A percentile compares a stretch with the other conserved stretches of the same genome.
Conservation (phyloP, 2,113 vertebrate genomes). For the Anseranas semipalmata region DNA sequence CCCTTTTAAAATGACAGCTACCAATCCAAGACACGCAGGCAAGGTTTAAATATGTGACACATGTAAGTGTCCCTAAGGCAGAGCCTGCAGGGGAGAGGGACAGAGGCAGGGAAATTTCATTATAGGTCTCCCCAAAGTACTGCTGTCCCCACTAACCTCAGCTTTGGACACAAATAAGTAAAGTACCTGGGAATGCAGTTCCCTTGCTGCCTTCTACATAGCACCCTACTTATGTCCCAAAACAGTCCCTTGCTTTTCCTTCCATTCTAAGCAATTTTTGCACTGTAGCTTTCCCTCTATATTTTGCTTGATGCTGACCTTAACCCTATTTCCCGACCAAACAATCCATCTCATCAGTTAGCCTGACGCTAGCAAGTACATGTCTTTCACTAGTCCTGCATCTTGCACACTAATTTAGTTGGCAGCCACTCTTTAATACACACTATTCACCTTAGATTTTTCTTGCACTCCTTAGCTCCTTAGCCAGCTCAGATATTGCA, state of each 20-base stretch:
- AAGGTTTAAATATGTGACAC: background rate
- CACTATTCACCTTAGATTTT: background rate
- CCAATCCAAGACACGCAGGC: background rate
- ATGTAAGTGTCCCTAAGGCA: fast-evolving
- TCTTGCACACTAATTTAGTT: background rate
- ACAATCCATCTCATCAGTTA: background rate
- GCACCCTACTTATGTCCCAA: background rate
- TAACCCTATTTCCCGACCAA: background rate
- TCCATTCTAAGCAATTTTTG: background rate
- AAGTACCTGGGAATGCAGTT: background rate
- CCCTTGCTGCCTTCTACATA: background rate
- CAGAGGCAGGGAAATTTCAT: background rate
- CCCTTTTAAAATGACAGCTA: background rate
- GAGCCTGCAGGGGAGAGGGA: background rate
- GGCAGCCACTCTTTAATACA: background rate
- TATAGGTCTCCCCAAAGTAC: background rate
- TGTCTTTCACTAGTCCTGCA: background rate
- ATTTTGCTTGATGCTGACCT: background rate
- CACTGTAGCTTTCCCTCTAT: background rate
- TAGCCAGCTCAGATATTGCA: background rate
- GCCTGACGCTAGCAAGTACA: background rate
- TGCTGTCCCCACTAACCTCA: background rate
- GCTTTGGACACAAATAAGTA: background rate
- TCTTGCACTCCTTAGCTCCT: background rate
- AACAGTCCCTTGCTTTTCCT: background rate